phyloP scores from a whole-genome alignment of 2,797 vertebrate species.

The Echiichthys vipera region DNA sequence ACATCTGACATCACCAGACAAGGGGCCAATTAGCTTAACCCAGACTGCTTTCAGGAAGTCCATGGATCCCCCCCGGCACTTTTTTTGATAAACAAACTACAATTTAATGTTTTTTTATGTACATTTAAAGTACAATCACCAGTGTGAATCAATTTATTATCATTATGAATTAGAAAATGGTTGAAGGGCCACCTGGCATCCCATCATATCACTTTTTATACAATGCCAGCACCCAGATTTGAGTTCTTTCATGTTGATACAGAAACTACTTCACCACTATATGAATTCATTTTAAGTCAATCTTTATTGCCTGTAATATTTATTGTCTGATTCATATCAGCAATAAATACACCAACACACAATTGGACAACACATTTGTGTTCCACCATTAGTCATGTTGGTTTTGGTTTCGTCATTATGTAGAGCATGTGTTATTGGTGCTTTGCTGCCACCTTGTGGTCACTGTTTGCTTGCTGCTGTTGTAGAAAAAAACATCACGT shows the following conservation, averaged over 20 bases:
- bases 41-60: too few relatives aligned
- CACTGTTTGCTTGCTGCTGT: background rate
- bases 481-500: conserved; percentile 1
- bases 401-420: background rate
- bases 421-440: background rate
- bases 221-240: background rate
- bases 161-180: too few relatives aligned
- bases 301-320: background rate
- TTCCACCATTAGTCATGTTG: background rate
- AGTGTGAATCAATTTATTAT: too few relatives aligned
- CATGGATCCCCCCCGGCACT: too few relatives aligned
- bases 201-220: background rate
- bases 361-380: background rate
- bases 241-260: background rate
- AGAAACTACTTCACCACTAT: background rate
- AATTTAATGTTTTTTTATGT: too few relatives aligned
- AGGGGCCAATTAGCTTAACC: too few relatives aligned
- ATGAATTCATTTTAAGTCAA: background rate
- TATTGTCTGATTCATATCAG: background rate
- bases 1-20: too few relatives aligned
- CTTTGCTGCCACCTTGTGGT: conserved; percentile 70
- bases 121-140: too few relatives aligned
- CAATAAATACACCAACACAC: background rate
- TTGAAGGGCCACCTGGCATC: too few relatives aligned
- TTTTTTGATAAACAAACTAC: too few relatives aligned